These are phyloP conservation scores for Vulpes ferrilata DNA, from an alignment of 2,113 vertebrate genomes.

Conservation along the genomic window DNA sequence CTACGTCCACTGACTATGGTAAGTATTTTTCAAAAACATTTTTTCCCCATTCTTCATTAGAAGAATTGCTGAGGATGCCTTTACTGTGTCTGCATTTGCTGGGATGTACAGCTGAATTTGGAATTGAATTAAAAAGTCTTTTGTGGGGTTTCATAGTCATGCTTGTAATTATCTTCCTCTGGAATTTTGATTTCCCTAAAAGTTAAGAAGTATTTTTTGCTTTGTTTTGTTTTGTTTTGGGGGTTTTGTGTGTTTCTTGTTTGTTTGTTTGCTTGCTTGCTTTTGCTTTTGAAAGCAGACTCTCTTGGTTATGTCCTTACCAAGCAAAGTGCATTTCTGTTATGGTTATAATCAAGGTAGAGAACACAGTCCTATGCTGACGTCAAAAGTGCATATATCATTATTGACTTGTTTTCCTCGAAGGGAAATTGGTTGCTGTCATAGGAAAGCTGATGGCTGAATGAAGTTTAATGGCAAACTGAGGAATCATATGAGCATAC, in stretches of 20 bases:
- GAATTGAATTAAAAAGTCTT: neutral
- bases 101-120: neutral
- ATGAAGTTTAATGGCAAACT: neutral
- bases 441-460: neutral
- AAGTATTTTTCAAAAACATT: conserved; percentile 66
- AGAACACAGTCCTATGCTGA: neutral
- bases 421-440: neutral
- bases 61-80: neutral
- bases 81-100: conserved; percentile 24
- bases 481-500: neutral
- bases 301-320: neutral
- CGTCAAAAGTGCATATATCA: neutral
- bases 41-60: neutral
- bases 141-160: neutral
- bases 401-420: neutral
- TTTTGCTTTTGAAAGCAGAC: neutral
- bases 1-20: conserved; percentile 70
- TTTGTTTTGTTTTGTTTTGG: neutral
- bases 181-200: neutral
- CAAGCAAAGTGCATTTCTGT: neutral
- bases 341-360: neutral
- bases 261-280: neutral
- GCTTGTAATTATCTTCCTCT: neutral
- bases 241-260: neutral
- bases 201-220: neutral